A percentile compares a stretch with the other conserved stretches of the same genome.
Evolutionary conservation across 2,797 vertebrate species (phyloP).

Genomic region (Setipinna tenuifilis): DNA sequence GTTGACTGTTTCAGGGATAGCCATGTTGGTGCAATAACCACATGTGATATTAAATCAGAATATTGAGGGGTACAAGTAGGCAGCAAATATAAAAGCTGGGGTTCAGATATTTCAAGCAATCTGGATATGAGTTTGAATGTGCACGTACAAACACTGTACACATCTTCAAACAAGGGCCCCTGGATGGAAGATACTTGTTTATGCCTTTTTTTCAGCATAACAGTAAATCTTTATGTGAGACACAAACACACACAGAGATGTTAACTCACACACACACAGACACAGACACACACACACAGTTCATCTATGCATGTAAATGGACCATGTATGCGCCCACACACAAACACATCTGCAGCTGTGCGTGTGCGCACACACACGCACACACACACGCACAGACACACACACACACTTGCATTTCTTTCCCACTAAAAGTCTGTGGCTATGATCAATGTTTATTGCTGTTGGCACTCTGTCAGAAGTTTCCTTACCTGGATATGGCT

Average conservation of each 20-base stretch:
- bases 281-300: conserved; percentile 27
- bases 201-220: conserved; percentile 10
- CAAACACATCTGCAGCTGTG: background rate
- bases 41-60: background rate
- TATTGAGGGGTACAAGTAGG: background rate
- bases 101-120: background rate
- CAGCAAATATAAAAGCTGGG: background rate
- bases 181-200: conserved; percentile 12
- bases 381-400: conserved; percentile 15
- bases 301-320: conserved; percentile 18
- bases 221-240: conserved; percentile 18
- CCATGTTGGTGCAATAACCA: background rate
- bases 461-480: conserved; percentile 80
- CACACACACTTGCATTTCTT: conserved; percentile 31
- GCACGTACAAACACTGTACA: background rate
- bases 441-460: conserved; percentile 80
- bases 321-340: conserved; percentile 16
- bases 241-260: conserved; percentile 1
- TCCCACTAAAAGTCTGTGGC: conserved; percentile 70
- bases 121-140: background rate
- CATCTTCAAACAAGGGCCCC: background rate
- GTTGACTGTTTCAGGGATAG: background rate
- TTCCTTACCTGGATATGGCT: conserved; percentile 78
- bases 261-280: conserved; percentile 26
- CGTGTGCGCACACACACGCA: conserved; percentile 35